phyloP scores from a whole-genome alignment of 2,797 vertebrate species.

The Myioborus melanocephalus region DNA sequence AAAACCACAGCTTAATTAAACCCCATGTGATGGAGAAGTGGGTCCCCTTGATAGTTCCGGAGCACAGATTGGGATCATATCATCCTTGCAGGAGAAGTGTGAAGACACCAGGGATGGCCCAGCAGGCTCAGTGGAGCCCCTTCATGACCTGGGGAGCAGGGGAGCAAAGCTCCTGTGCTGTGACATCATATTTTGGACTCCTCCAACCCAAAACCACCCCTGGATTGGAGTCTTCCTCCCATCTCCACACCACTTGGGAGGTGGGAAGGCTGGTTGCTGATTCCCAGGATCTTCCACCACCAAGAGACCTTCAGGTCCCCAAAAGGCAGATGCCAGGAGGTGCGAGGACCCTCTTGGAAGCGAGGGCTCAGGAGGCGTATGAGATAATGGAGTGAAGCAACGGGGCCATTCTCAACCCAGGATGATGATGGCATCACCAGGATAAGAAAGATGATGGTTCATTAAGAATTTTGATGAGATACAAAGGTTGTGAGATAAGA shows the following conservation, averaged over 20 bases:
- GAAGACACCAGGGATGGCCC: background rate
- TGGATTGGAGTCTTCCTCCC: background rate
- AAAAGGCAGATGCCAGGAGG: background rate
- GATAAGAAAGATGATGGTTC: background rate
- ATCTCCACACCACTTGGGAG: background rate
- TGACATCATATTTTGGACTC: background rate
- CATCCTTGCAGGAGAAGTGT: background rate
- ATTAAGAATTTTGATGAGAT: background rate
- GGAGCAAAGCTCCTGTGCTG: background rate
- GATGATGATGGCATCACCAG: background rate
- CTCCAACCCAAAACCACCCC: background rate
- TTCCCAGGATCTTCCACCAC: background rate
- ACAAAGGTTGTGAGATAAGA: background rate
- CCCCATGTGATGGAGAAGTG: background rate
- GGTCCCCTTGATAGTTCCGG: fast-evolving
- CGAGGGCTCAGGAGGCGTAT: background rate
- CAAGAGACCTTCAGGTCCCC: background rate
- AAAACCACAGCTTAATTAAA: background rate
- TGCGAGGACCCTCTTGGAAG: fast-evolving
- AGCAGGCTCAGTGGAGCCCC: background rate
- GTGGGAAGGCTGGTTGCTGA: background rate
- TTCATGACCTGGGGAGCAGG: background rate
- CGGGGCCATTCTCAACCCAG: fast-evolving
- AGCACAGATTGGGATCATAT: background rate
- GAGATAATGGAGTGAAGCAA: background rate